Evolutionary conservation across 1,140 invertebrate species (phyloP).

Genomic region (Riptortus pedestris): DNA sequence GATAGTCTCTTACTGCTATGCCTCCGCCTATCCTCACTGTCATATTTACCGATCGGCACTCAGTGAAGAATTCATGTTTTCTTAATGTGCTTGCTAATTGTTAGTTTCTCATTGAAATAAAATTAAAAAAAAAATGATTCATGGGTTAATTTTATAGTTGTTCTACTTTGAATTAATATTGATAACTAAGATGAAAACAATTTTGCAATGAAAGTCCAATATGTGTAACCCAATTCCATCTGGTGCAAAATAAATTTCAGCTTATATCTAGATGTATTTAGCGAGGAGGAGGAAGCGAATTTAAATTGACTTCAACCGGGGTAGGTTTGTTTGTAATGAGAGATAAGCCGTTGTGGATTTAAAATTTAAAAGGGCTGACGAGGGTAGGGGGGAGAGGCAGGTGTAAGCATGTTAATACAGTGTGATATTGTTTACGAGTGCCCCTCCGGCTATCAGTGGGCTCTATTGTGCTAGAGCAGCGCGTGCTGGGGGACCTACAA

Average conservation of each 20-base stretch:
- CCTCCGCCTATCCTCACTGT: too few species aligned
- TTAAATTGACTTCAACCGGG: neutral
- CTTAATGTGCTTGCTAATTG: too few species aligned
- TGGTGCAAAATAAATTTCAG: neutral
- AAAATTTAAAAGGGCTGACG: conserved; percentile 12
- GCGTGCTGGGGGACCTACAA: neutral
- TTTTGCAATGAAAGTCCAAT: neutral
- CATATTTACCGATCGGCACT: too few species aligned
- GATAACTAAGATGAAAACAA: neutral
- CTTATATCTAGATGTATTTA: neutral
- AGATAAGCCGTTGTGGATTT: conserved; percentile 3
- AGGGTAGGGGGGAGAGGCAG: neutral
- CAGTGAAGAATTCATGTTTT: too few species aligned
- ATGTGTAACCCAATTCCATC: neutral
- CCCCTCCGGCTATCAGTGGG: neutral
- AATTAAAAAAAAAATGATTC: too few species aligned
- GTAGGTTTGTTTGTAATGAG: conserved; percentile 4
- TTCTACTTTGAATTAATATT: neutral
- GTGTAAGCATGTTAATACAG: conserved; percentile 9
- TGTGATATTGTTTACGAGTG: conserved; percentile 14
- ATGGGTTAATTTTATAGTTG: too few species aligned
- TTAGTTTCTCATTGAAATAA: too few species aligned
- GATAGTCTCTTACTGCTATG: too few species aligned
- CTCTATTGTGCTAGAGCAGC: neutral
- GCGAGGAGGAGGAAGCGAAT: neutral